Conservation (phyloP, 2,797 vertebrate species). For the Argyrosomus regius region DNA sequence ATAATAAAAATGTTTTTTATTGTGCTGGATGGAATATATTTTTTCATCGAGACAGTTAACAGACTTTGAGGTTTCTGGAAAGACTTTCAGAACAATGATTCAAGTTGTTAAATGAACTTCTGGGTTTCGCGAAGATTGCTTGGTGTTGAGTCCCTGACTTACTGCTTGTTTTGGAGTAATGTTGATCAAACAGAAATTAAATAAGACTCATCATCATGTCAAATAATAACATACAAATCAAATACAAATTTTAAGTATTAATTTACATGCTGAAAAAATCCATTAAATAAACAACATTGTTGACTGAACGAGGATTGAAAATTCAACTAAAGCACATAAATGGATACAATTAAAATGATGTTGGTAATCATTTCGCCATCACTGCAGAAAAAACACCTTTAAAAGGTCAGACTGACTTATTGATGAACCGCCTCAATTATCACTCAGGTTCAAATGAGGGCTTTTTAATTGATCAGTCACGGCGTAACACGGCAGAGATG, state of each 20-base stretch:
- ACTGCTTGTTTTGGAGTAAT: background rate
- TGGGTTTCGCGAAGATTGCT: background rate
- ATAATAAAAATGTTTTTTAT: background rate
- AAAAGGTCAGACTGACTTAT: conserved; percentile 67
- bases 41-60: background rate
- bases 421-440: conserved; percentile 56
- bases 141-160: background rate
- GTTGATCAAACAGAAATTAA: background rate
- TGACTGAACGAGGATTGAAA: background rate
- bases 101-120: background rate
- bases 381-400: background rate
- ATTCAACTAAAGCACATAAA: background rate
- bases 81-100: background rate
- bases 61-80: conserved; percentile 5
- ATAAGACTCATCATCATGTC: background rate
- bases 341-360: background rate
- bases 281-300: background rate
- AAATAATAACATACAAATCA: background rate
- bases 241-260: background rate
- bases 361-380: background rate
- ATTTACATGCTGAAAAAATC: background rate
- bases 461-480: conserved; percentile 66
- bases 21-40: background rate
- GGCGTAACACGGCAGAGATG: conserved; percentile 11
- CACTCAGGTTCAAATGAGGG: conserved; percentile 27